phyloP scores from a whole-genome alignment of 2,888 invertebrate species.

The Hartigia nigra region DNA sequence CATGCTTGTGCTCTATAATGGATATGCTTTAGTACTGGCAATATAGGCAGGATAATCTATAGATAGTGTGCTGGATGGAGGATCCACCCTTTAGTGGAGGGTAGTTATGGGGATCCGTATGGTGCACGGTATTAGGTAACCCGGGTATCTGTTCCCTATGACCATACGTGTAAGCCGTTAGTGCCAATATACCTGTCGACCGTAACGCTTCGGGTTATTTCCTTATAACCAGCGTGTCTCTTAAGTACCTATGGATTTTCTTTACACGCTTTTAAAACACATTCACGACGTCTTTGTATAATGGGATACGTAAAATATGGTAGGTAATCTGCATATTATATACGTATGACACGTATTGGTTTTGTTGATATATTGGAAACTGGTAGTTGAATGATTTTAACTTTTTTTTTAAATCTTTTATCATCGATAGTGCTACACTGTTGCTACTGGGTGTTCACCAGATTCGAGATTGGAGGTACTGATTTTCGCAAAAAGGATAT shows the following conservation, averaged over 20 bases:
- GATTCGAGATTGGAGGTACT: background rate
- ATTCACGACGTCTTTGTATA: background rate
- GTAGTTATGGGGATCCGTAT: slow-evolving; percentile 39
- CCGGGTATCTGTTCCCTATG: slow-evolving; percentile 46
- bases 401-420: background rate
- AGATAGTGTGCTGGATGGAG: slow-evolving; percentile 27
- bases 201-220: slow-evolving; percentile 27
- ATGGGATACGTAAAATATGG: background rate
- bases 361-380: background rate
- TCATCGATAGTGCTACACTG: background rate
- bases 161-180: slow-evolving; percentile 57
- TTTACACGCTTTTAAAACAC: background rate
- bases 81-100: background rate
- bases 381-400: background rate
- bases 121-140: slow-evolving; percentile 31
- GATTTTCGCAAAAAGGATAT: background rate
- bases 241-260: background rate
- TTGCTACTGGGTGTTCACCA: background rate
- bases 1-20: slow-evolving; percentile 41
- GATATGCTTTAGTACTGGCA: slow-evolving; percentile 53
- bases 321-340: background rate
- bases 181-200: slow-evolving; percentile 56
- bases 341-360: background rate
- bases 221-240: background rate
- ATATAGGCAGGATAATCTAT: slow-evolving; percentile 38